Evolutionary conservation across 2,888 invertebrate genomes (phyloP).

Genomic region (Euplagia quadripunctaria): DNA sequence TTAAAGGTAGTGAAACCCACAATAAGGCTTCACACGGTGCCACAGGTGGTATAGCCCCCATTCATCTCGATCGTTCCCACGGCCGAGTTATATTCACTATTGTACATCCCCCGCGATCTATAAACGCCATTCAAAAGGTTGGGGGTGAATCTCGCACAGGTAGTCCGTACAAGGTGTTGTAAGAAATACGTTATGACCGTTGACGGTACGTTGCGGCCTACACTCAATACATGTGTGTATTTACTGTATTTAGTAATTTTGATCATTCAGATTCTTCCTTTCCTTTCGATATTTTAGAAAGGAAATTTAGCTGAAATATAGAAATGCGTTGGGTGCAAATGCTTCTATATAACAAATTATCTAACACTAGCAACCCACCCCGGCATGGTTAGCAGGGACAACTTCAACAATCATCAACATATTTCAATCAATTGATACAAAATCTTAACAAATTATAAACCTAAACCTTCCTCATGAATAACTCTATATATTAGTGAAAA

Average conservation of each 20-base stretch:
- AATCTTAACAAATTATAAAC: no score
- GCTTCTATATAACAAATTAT: no score
- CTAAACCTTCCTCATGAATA: no score
- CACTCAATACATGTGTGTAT: conserved; percentile 29
- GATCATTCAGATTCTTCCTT: no score
- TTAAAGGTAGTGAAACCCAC: conserved; percentile 29
- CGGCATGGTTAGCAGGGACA: no score
- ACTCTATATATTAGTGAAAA: no score
- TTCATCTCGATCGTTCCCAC: conserved; percentile 73
- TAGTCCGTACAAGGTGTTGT: conserved; percentile 64
- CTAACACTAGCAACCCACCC: no score
- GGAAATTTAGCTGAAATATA: no score
- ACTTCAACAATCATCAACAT: no score
- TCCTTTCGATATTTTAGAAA: no score
- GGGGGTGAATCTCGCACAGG: conserved; percentile 79
- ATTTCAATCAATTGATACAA: no score
- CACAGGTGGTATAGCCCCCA: conserved; percentile 80
- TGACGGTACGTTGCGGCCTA: conserved; percentile 43
- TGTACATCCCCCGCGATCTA: conserved; percentile 74
- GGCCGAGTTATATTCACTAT: conserved; percentile 68
- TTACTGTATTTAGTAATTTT: background rate
- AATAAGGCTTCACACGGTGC: conserved; percentile 50
- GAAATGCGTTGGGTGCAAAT: no score
- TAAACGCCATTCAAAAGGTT: conserved; percentile 69
- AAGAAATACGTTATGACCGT: conserved; percentile 77